Percentiles rank a stretch among this genome's conserved stretches.
Conservation (phyloP, 2,797 vertebrate species). For the Spheniscus humboldti region DNA sequence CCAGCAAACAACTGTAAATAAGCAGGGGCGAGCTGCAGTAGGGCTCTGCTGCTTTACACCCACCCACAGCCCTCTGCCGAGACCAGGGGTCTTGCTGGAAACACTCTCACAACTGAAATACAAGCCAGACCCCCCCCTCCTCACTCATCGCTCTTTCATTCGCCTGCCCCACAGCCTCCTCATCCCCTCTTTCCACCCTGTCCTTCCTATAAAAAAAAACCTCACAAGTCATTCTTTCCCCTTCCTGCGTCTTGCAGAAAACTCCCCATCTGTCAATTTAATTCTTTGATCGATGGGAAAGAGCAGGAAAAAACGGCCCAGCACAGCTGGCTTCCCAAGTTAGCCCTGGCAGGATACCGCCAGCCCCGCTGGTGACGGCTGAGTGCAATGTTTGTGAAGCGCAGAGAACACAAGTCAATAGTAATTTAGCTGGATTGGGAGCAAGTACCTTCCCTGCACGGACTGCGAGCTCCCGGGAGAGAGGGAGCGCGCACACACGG, state of each 20-base stretch:
- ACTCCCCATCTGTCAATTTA: constrained; percentile 72
- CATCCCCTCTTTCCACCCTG: not conserved
- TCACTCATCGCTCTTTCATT: not conserved
- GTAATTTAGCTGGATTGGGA: constrained; percentile 73
- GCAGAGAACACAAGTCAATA: constrained; percentile 74
- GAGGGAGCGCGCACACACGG: not conserved
- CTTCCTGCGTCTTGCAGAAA: not conserved
- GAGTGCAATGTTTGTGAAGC: constrained; percentile 67
- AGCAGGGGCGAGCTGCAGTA: not conserved
- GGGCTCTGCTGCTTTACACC: not conserved
- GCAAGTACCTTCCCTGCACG: constrained; percentile 69
- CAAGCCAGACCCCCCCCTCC: not conserved
- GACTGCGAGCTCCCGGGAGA: constrained; percentile 48
- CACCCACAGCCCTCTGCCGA: not conserved
- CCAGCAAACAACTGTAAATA: not conserved
- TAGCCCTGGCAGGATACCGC: constrained; percentile 70
- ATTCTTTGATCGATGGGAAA: constrained; percentile 75
- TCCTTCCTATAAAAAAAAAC: not conserved
- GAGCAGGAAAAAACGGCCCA: constrained; percentile 63
- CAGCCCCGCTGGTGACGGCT: constrained; percentile 56
- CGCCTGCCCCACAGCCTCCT: accelerated
- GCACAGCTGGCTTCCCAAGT: constrained; percentile 75
- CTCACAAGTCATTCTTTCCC: not conserved
- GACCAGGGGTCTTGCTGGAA: not conserved
- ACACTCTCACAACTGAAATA: not conserved